These are phyloP conservation scores for Ctenoplectra terminalis DNA, from an alignment of 1,140 invertebrate genomes.

Conservation along the genomic window DNA sequence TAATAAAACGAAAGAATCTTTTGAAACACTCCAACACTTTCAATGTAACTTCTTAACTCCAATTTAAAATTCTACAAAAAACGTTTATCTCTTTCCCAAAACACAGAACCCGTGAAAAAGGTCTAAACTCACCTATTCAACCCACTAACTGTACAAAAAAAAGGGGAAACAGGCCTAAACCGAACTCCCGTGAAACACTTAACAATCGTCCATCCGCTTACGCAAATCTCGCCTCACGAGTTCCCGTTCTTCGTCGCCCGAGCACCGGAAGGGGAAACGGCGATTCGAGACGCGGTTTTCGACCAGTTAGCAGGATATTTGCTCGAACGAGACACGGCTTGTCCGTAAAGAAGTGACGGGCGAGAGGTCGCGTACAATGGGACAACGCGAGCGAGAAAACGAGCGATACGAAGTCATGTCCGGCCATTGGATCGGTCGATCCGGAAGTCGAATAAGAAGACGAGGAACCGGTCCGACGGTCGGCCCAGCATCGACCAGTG, in stretches of 20 bases:
- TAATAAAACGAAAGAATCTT: no score
- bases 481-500: slow-evolving; percentile 46
- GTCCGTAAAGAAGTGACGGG: slow-evolving; percentile 36
- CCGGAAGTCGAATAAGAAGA: slow-evolving; percentile 53
- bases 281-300: slow-evolving; percentile 74
- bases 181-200: background rate
- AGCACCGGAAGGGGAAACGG: slow-evolving; percentile 73
- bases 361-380: slow-evolving; percentile 31
- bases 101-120: no score
- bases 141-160: background rate
- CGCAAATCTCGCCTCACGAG: slow-evolving; percentile 1
- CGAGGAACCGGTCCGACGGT: slow-evolving; percentile 37
- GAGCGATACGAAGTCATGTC: slow-evolving; percentile 62
- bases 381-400: slow-evolving; percentile 26
- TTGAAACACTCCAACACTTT: no score
- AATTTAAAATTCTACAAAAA: no score
- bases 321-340: slow-evolving; percentile 69
- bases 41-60: no score
- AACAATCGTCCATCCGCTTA: slow-evolving; percentile 2
- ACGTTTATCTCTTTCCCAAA: no score
- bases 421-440: slow-evolving; percentile 63
- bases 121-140: background rate
- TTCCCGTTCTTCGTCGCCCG: background rate
- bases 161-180: background rate
- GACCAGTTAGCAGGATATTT: slow-evolving; percentile 74